Conservation (phyloP, 1,140 invertebrate species). For the Drosophila tani region DNA sequence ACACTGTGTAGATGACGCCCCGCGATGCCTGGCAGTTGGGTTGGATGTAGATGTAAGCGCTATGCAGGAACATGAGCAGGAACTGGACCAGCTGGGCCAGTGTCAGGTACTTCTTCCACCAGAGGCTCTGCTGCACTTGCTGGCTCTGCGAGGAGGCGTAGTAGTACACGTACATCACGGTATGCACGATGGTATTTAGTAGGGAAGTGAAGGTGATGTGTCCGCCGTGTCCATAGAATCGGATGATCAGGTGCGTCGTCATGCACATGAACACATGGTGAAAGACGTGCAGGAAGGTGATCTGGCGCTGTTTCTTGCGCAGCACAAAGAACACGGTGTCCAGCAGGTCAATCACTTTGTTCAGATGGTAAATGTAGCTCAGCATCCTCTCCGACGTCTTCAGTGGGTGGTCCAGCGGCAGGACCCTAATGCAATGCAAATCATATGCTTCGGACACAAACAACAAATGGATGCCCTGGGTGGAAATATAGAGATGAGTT, state of each 20-base stretch:
- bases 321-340: conserved; percentile 62
- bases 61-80: conserved; percentile 16
- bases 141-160: conserved; percentile 19
- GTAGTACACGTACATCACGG: conserved; percentile 34
- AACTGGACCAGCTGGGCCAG: conserved; percentile 30
- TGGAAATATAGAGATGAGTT: too few relatives aligned
- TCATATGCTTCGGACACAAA: conserved; percentile 22
- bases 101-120: conserved; percentile 43
- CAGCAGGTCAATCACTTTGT: conserved; percentile 51
- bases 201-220: conserved; percentile 85
- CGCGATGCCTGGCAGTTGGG: conserved; percentile 58
- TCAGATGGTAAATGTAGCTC: conserved; percentile 41
- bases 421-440: conserved; percentile 20
- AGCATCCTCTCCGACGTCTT: conserved; percentile 33
- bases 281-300: conserved; percentile 47
- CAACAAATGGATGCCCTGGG: conserved; percentile 23
- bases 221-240: conserved; percentile 85
- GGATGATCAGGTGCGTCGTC: background rate
- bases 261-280: conserved; percentile 86
- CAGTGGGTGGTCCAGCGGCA: conserved; percentile 39
- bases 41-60: conserved; percentile 86
- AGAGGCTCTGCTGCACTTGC: conserved; percentile 15
- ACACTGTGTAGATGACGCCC: conserved; percentile 85
- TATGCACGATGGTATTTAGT: conserved; percentile 26
- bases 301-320: conserved; percentile 52